Evolutionary conservation across 2,888 invertebrate genomes (phyloP), one percentile per base, ranked within the genome.

Genomic region (Orthosia incerta): DNA sequence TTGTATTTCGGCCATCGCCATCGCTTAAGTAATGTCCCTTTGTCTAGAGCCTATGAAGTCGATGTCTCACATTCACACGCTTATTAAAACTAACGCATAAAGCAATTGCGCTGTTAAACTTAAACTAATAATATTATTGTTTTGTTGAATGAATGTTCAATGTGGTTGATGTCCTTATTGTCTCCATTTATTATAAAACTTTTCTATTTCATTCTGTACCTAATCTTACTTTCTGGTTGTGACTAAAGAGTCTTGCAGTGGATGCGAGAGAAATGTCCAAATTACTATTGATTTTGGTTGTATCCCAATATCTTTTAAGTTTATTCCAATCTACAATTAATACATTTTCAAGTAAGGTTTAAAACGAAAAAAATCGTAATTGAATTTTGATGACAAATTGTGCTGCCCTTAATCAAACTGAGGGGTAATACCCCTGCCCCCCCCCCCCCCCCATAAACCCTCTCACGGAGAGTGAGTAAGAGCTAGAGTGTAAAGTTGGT

Each of bases 401-500:
- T 45, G 39, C 18, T 48, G 57, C 39, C 46, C 13, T 57, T 45
- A 12, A 26, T 59, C 39, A 59, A 59, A 59, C 20, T 18, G 53
- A 63, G 59, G 12, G 62, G 50, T 61, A 45, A 5, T 39, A 39
- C 39, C 39, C 39, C 39, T 39, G 1, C 5, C 7, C 48, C 53
- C 48, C 46, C 48, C 18, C 9, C 5, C 7, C 48, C 53, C 48
- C 46, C 48, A 20, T 51, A 61, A 60, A 48, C 31, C 76, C 63
- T 39, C 55, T 23, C 46, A 11, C 64, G 73, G 72, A 55, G 72
- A 64, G 85, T 82, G 83, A 85, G 75, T 79, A 83, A 87, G 84
- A 83, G 76, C 80, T 85, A 83, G 76, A 79, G 76, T 86, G 83
- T 89, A 86, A 88, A 75, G 85, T 82, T 87, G 87, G 85, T 87